Percentiles rank a stretch among this genome's conserved stretches.
These are phyloP conservation scores for Antennarius maculatus DNA, from an alignment of 2,797 vertebrate species.

Conservation along the genomic window DNA sequence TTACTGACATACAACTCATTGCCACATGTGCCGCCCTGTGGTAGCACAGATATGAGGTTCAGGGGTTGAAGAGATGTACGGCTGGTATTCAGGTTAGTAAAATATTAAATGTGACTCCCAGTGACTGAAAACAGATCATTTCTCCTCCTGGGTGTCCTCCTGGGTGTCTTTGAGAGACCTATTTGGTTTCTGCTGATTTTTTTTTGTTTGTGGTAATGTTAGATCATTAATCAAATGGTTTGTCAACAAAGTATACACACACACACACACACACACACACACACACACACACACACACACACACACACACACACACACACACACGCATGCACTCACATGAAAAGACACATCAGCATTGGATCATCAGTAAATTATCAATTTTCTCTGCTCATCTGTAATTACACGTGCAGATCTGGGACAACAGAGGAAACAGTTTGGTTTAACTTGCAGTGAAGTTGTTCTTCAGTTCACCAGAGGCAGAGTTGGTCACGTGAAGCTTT, in stretches of 20 bases:
- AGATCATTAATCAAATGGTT: too few relatives aligned
- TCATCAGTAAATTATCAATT: background rate
- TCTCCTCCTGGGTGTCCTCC: slow-evolving; percentile 50
- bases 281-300: too few relatives aligned
- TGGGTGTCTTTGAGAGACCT: slow-evolving; percentile 52
- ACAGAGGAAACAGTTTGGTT: background rate
- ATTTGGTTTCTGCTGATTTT: slow-evolving; percentile 60
- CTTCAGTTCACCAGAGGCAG: slow-evolving; percentile 20
- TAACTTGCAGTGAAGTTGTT: background rate
- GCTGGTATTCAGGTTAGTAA: slow-evolving; percentile 23
- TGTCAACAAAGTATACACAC: too few relatives aligned
- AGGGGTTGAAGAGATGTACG: slow-evolving; percentile 25
- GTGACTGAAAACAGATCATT: slow-evolving; percentile 58
- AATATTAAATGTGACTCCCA: slow-evolving; percentile 44
- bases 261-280: too few relatives aligned
- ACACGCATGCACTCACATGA: too few relatives aligned
- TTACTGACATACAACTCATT: slow-evolving; percentile 46
- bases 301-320: too few relatives aligned
- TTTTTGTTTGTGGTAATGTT: slow-evolving; percentile 42
- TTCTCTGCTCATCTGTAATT: background rate
- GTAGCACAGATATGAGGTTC: slow-evolving; percentile 32
- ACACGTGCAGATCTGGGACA: background rate
- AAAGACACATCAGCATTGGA: too few relatives aligned
- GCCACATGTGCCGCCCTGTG: slow-evolving; percentile 59
- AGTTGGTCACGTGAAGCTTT: background rate